Evolutionary conservation across 2,888 invertebrate genomes (phyloP).

Genomic region (Philereme transversata): DNA sequence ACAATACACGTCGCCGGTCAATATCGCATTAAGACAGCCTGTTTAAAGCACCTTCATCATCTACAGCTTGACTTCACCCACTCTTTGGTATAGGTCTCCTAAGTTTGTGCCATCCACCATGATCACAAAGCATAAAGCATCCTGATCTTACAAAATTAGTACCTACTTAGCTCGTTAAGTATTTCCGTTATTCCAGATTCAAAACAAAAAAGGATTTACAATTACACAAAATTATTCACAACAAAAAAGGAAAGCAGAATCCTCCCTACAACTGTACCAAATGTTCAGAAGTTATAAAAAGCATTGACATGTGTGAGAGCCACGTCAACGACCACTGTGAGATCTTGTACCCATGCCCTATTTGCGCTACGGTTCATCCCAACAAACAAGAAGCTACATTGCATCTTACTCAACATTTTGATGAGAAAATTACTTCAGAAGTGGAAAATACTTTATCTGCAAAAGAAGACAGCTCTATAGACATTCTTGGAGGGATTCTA

Average conservation of each 20-base stretch:
- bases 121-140: too few relatives aligned
- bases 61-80: too few relatives aligned
- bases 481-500: slow-evolving; percentile 72
- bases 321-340: slow-evolving; percentile 67
- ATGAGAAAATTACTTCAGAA: slow-evolving; percentile 46
- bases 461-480: slow-evolving; percentile 73
- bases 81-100: too few relatives aligned
- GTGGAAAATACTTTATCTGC: slow-evolving; percentile 31
- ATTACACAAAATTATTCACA: slow-evolving; percentile 64
- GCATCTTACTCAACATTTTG: slow-evolving; percentile 69
- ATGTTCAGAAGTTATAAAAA: slow-evolving; percentile 57
- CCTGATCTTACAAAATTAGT: too few relatives aligned
- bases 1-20: too few relatives aligned
- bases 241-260: slow-evolving; percentile 48
- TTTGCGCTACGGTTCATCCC: slow-evolving; percentile 59
- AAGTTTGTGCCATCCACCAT: too few relatives aligned
- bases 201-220: slow-evolving; percentile 62
- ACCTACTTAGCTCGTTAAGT: too few relatives aligned
- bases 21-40: too few relatives aligned
- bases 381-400: slow-evolving; percentile 52
- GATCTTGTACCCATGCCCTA: slow-evolving; percentile 64
- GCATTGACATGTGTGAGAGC: slow-evolving; percentile 59
- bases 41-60: too few relatives aligned
- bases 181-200: slow-evolving; percentile 55
- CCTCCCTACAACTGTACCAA: slow-evolving; percentile 65